phyloP scores from a whole-genome alignment of 2,113 vertebrate genomes.

The Conger conger region DNA sequence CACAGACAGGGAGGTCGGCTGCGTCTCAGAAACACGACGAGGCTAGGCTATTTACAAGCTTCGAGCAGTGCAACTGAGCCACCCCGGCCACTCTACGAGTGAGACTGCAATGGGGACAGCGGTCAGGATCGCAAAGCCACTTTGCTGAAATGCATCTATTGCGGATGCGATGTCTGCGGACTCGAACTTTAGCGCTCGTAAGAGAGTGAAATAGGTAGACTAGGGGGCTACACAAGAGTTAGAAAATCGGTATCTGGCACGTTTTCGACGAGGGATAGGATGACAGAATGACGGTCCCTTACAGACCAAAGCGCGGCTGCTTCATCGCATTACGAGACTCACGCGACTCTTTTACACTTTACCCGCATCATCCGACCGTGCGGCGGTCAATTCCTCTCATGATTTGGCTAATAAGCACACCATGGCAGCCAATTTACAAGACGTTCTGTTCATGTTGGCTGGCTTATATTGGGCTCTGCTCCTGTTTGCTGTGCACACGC shows the following conservation, averaged over 20 bases:
- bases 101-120: background rate
- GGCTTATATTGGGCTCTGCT: slow-evolving; percentile 33
- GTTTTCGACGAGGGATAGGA: background rate
- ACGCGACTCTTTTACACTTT: background rate
- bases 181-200: background rate
- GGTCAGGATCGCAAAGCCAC: background rate
- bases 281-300: background rate
- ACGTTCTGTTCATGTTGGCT: slow-evolving; percentile 8
- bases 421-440: background rate
- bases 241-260: background rate
- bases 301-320: background rate
- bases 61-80: too few species aligned
- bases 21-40: background rate
- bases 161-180: background rate
- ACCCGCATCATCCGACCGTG: background rate
- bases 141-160: background rate
- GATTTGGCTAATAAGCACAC: background rate
- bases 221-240: background rate
- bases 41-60: background rate
- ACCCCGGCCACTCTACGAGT: background rate
- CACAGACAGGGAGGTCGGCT: background rate
- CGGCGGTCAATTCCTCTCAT: background rate
- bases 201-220: background rate
- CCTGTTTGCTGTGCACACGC: background rate
- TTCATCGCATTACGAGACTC: background rate